Evolutionary conservation across 2,888 invertebrate species (phyloP).

Genomic region (Eumacrocentrus americanus): DNA sequence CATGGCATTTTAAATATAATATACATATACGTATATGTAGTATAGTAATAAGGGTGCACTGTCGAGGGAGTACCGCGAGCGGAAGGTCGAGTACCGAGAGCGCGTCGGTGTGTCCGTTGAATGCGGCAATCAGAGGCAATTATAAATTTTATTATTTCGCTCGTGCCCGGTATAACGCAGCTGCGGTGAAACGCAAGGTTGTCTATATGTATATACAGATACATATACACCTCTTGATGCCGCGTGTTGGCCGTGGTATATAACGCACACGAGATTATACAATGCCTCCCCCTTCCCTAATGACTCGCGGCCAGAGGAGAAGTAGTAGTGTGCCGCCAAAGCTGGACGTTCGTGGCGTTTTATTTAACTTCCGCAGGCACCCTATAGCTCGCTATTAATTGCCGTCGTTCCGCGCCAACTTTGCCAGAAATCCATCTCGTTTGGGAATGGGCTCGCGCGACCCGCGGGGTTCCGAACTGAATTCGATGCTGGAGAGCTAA

Average conservation of each 20-base stretch:
- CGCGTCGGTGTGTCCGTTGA: slow-evolving; percentile 35
- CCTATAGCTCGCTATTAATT: slow-evolving; percentile 59
- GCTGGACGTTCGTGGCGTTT: slow-evolving; percentile 42
- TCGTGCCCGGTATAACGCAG: slow-evolving; percentile 36
- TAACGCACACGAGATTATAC: slow-evolving; percentile 53
- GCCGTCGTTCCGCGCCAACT: slow-evolving; percentile 57
- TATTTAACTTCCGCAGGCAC: slow-evolving; percentile 59
- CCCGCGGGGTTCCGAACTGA: slow-evolving; percentile 33
- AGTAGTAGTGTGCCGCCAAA: slow-evolving; percentile 51
- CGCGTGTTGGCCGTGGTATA: slow-evolving; percentile 22
- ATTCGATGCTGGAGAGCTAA: slow-evolving; percentile 8
- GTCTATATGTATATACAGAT: slow-evolving; percentile 11
- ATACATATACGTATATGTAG: no score
- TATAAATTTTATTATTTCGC: slow-evolving; percentile 52
- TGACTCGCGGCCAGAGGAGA: slow-evolving; percentile 47
- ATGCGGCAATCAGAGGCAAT: slow-evolving; percentile 50
- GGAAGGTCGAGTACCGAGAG: slow-evolving; percentile 1
- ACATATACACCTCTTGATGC: slow-evolving; percentile 4
- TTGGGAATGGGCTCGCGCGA: slow-evolving; percentile 21
- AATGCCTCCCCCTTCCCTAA: slow-evolving; percentile 49
- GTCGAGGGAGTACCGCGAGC: no score
- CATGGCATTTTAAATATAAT: no score
- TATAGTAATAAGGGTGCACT: no score
- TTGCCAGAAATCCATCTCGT: slow-evolving; percentile 54
- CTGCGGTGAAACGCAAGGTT: slow-evolving; percentile 36